These are phyloP conservation scores for Chiloscyllium punctatum DNA, from an alignment of 2,797 vertebrate genomes.

Conservation along the genomic window DNA sequence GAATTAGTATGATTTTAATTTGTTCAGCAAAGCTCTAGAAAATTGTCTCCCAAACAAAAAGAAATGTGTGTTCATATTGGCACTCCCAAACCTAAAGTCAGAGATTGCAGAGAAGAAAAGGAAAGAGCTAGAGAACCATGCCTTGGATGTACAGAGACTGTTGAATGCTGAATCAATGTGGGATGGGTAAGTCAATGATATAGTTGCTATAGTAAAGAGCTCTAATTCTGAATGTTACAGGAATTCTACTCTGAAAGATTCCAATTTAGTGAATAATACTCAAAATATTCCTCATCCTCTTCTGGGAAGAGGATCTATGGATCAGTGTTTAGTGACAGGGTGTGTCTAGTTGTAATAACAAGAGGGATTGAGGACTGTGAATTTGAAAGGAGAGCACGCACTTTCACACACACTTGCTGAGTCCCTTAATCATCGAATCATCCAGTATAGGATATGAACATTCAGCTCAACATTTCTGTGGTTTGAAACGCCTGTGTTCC, in stretches of 20 bases:
- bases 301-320: not conserved
- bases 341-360: not conserved
- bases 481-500: too few relatives aligned
- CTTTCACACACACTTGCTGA: not conserved
- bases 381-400: not conserved
- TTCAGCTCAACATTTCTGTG: too few relatives aligned
- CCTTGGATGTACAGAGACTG: constrained; percentile 41
- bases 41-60: not conserved
- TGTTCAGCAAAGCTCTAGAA: not conserved
- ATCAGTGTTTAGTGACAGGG: not conserved
- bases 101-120: constrained; percentile 4
- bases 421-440: too few relatives aligned
- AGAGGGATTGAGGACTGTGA: not conserved
- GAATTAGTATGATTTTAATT: constrained; percentile 9
- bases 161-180: constrained; percentile 27
- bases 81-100: not conserved
- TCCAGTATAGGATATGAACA: too few relatives aligned
- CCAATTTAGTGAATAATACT: not conserved
- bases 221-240: not conserved
- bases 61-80: not conserved
- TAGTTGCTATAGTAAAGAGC: not conserved
- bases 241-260: too few relatives aligned
- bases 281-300: not conserved
- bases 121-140: too few relatives aligned
- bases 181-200: not conserved